These are phyloP conservation scores for Chrysaora quinquecirrha DNA, from an alignment of 30 jellyfish, hydroid and myxozoan genomes.

Conservation along the genomic window DNA sequence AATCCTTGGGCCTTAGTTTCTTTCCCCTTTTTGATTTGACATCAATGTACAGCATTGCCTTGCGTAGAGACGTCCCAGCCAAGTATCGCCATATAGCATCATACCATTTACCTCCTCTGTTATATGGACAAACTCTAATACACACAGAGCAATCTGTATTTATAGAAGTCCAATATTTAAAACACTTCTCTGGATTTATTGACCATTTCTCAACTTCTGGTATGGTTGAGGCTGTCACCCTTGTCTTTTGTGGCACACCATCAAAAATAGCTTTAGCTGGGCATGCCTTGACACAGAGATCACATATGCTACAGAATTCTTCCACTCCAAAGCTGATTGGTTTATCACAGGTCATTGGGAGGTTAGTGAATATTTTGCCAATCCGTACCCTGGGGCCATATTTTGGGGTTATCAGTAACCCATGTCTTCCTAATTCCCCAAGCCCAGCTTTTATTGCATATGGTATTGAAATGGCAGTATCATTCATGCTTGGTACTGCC, in stretches of 20 bases:
- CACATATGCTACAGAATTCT: constrained; percentile 46
- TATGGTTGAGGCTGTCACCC: constrained; percentile 59
- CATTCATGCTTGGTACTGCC: constrained; percentile 67
- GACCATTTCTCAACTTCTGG: constrained; percentile 66
- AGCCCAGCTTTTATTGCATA: constrained; percentile 71
- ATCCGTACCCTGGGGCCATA: constrained; percentile 63
- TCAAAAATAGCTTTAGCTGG: constrained; percentile 74
- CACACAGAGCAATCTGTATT: constrained; percentile 70
- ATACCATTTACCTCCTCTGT: constrained; percentile 53
- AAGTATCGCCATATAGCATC: constrained; percentile 57
- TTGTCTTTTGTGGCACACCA: constrained; percentile 40
- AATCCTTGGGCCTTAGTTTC: constrained; percentile 30
- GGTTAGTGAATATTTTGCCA: constrained; percentile 58
- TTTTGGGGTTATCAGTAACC: constrained; percentile 57
- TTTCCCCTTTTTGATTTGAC: constrained; percentile 43
- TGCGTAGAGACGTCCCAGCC: constrained; percentile 57
- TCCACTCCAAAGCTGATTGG: constrained; percentile 64
- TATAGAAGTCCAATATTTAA: constrained; percentile 60
- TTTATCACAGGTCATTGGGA: constrained; percentile 50
- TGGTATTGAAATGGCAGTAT: constrained; percentile 60
- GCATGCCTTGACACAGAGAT: constrained; percentile 59
- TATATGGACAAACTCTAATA: constrained; percentile 60
- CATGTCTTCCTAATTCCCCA: constrained; percentile 65
- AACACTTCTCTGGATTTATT: constrained; percentile 64
- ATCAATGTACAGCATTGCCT: constrained; percentile 37